Base-by-base conservation (phyloP, 2,888 invertebrate species). In the Xestobium rufovillosum region DNA sequence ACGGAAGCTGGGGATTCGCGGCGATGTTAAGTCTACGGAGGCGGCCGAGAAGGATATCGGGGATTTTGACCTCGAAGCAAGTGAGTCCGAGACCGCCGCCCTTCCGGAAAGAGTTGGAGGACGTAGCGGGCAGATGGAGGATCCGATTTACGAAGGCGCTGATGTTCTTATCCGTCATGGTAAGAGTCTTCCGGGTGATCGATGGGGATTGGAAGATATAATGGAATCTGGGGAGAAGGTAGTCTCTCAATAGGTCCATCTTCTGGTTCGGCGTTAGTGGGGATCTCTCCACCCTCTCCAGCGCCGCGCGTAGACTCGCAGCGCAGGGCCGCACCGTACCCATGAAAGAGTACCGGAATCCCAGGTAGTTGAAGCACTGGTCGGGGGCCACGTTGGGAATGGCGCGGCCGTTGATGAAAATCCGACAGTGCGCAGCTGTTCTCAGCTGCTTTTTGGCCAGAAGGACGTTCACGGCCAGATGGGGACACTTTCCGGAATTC, bases 401-500 rank as follows among this genome's bases (percentile, higher is more conserved):
- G 6, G 6, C 6, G n/a, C 6, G 6, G 6, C 6, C 23, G 23
- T n/a, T n/a, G n/a, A 19, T 19, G 23, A 19, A 19, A 6, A 19
- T 6, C 23, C 23, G 6, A n/a, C 6, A 6, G 23, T n/a, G 23
- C 6, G 23, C 6, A 8, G 23, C 23, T n/a, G n/a, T 6, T 25
- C 11, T 4, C 4, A 15, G 10, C 11, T n/a, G 8, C 6, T 15
- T 19, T 28, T 17, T 10, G 10, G 14, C 3, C 17, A n/a, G 29
- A 26, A 19, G 12, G 3, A 2, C 3, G 17, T 26, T 33, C n/a
- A 35, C 41, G 8, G 28, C 16, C 4, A 49, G 14, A 1, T 34
- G 19, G 1, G 32, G 8, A 17, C 39, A 44, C 26, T 51, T 52
- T 6, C 14, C 14, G 3, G 45, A 34, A 31, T 50, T 51, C 3